Conservation (phyloP, 2,797 vertebrate genomes). For the Xyrichtys novacula region DNA sequence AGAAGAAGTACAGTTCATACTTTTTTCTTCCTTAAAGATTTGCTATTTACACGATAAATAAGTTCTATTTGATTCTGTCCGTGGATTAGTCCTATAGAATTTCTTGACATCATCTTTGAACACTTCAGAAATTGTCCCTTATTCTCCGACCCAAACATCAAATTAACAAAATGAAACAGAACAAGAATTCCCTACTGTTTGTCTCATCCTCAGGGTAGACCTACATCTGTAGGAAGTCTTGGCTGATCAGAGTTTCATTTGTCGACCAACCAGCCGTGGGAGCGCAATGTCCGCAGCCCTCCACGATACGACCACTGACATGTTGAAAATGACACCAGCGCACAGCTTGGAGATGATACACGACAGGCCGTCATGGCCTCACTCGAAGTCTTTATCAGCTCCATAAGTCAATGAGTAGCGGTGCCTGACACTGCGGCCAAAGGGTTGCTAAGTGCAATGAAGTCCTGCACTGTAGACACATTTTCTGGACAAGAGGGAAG, state of each 20-base stretch:
- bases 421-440: conserved; percentile 40
- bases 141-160: conserved; percentile 52
- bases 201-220: conserved; percentile 37
- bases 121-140: conserved; percentile 67
- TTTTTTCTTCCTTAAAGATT: conserved; percentile 76
- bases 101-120: conserved; percentile 85
- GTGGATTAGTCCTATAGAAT: conserved; percentile 76
- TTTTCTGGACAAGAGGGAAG: conserved; percentile 53
- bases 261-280: conserved; percentile 40
- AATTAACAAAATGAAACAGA: conserved; percentile 29
- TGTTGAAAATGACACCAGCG: conserved; percentile 38
- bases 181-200: conserved; percentile 24
- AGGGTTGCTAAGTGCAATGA: conserved; percentile 67
- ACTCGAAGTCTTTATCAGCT: conserved; percentile 58
- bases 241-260: conserved; percentile 49
- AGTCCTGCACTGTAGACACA: conserved; percentile 70
- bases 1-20: conserved; percentile 83
- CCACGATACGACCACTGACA: conserved; percentile 37
- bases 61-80: conserved; percentile 77
- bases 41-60: conserved; percentile 88
- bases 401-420: conserved; percentile 43
- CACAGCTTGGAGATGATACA: conserved; percentile 47
- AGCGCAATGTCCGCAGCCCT: conserved; percentile 35
- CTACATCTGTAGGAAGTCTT: conserved; percentile 34
- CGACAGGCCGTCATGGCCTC: conserved; percentile 46